Base-by-base conservation (phyloP, 2,888 invertebrate species). In the Prionchulus punctatus region DNA sequence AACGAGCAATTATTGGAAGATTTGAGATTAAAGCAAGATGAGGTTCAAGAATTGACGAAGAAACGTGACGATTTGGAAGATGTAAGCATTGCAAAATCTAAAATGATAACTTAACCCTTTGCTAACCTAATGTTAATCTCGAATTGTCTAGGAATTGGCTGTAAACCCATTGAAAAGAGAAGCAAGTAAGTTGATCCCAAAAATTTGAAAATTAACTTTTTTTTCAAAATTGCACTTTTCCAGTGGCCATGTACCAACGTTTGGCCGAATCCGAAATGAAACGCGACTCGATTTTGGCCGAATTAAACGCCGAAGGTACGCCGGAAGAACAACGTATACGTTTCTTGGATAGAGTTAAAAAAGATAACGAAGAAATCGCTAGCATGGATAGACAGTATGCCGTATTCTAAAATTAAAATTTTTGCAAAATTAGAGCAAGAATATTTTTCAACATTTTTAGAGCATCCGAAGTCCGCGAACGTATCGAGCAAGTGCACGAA, bases 291-390 rank as follows among this genome's bases (percentile, higher is more conserved):
- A 72, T 87, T 56, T 74, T 79, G 59, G 79, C 81, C 63, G 86
- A 86, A 67, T 79, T 83, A 64, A 79, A 77, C 58, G 79, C 79
- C 56, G 79, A 80, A 52, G 76, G 83, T 36, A 82, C 83, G 48
- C 85, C 85, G 0, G 84, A 84, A 60, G 82, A 84, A 65, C 85
- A 86, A 69, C 76, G 84, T 60, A 84, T 84, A 65, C 80, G 81
- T 60, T 73, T 88, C 18, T 71, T 87, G 43, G 77, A 80, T 49
- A 83, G 83, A 62, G 84, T 86, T 61, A 81, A 80, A 63, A 78
- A 79, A 59, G 85, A 86, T 65, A 88, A 88, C 68, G 79, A 82
- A 49, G 85, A 88, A 58, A 83, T 86, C 30, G 79, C 81, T 2
- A 81, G 82, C 2, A 79, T 87, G 67, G 85, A 87, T 63, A 80